A percentile compares a stretch with the other conserved stretches of the same genome.
Conservation (phyloP, 1,140 invertebrate genomes). For the Scylla paramamosain region DNA sequence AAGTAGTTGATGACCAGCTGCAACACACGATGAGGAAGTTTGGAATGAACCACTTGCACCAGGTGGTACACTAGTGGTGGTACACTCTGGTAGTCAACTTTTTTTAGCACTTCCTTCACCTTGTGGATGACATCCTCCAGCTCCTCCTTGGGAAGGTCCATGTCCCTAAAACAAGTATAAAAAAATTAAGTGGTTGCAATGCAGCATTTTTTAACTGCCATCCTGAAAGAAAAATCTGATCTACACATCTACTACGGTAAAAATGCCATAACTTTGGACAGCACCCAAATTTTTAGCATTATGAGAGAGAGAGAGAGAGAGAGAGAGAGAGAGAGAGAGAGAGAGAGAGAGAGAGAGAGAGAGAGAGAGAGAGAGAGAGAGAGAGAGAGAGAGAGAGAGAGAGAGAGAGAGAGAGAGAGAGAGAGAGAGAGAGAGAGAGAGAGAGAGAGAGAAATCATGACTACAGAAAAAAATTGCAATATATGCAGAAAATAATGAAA, state of each 20-base stretch:
- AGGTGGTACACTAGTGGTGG: conserved; percentile 81
- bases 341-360: too few relatives aligned
- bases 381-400: too few relatives aligned
- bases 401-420: too few relatives aligned
- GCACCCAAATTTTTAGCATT: too few relatives aligned
- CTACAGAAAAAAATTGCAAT: too few relatives aligned
- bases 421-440: too few relatives aligned
- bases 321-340: too few relatives aligned
- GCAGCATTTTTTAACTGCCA: neutral
- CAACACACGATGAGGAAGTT: conserved; percentile 61
- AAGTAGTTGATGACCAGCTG: conserved; percentile 72
- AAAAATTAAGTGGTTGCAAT: neutral
- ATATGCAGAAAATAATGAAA: too few relatives aligned
- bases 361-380: too few relatives aligned
- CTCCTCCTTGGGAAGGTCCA: conserved; percentile 79
- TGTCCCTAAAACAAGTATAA: conserved; percentile 78
- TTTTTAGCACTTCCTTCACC: conserved; percentile 79
- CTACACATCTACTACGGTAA: too few relatives aligned
- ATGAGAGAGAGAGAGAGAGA: neutral
- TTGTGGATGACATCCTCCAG: conserved; percentile 81
- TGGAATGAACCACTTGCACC: conserved; percentile 77
- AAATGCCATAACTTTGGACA: too few relatives aligned
- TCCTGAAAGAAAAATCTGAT: neutral
- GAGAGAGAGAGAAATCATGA: too few relatives aligned
- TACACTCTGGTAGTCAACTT: conserved; percentile 80